These are phyloP conservation scores for Leucophora obtusa DNA, from an alignment of 2,888 invertebrate species.

Conservation along the genomic window DNA sequence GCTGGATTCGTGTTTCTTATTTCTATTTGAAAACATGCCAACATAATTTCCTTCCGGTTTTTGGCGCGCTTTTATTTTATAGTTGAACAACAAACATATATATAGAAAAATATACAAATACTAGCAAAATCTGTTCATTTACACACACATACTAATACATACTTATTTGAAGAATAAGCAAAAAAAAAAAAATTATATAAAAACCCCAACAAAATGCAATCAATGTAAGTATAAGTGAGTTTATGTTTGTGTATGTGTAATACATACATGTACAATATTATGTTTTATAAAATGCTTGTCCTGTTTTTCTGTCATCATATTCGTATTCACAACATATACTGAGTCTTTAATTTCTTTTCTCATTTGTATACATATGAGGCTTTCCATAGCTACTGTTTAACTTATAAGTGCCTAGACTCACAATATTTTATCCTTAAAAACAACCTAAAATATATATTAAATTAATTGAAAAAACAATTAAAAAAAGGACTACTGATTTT, in stretches of 20 bases:
- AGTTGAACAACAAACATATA: conserved; percentile 13
- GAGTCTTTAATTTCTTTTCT: conserved; percentile 22
- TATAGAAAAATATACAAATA: not conserved
- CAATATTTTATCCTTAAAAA: too few species aligned
- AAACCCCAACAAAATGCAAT: not conserved
- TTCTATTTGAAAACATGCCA: conserved; percentile 54
- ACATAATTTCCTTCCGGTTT: conserved; percentile 55
- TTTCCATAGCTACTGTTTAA: too few species aligned
- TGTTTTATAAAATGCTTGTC: not conserved
- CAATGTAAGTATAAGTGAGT: not conserved
- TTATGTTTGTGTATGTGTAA: not conserved
- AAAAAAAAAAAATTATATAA: not conserved
- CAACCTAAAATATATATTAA: too few species aligned
- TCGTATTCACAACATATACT: conserved; percentile 34
- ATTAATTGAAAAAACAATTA: too few species aligned
- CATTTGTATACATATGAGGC: not conserved
- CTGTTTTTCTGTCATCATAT: conserved; percentile 31
- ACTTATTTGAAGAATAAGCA: not conserved
- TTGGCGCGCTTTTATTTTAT: conserved; percentile 52
- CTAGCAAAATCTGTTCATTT: not conserved
- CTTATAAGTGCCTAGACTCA: too few species aligned
- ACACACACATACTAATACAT: not conserved
- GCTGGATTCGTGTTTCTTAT: conserved; percentile 1
- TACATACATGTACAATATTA: not conserved
- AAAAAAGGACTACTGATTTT: too few species aligned